Conservation (phyloP, 2,113 vertebrate species). For the crab-eating macaque (Macaca fascicularis) region DNA sequence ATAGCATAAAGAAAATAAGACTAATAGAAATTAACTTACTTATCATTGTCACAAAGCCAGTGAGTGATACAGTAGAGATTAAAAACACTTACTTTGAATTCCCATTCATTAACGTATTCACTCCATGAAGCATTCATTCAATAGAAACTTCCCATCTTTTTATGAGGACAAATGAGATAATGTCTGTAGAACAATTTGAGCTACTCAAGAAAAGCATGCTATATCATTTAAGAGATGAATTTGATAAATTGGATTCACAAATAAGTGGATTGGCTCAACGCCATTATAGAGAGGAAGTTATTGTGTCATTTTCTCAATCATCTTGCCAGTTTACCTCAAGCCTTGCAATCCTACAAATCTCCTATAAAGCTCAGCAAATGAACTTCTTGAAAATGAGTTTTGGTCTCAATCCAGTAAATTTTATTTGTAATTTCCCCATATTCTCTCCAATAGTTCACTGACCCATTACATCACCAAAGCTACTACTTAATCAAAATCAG, state of each 20-base stretch:
- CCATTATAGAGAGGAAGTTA: conserved; percentile 50
- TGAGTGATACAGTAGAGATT: conserved; percentile 54
- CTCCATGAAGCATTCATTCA: conserved; percentile 60
- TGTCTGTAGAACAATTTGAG: conserved; percentile 75
- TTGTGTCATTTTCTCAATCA: conserved; percentile 55
- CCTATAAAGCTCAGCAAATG: conserved; percentile 46
- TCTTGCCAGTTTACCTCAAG: conserved; percentile 65
- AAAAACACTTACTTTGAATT: conserved; percentile 66
- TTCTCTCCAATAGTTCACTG: conserved; percentile 53
- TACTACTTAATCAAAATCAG: conserved; percentile 42
- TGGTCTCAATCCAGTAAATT: conserved; percentile 70
- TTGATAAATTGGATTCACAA: conserved; percentile 65
- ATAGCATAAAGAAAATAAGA: conserved; percentile 54
- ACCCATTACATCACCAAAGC: conserved; percentile 61
- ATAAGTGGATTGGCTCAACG: conserved; percentile 47
- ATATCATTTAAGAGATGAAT: conserved; percentile 71
- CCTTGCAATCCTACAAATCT: conserved; percentile 15
- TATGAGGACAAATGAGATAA: conserved; percentile 79
- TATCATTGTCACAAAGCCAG: conserved; percentile 60
- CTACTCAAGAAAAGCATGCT: conserved; percentile 66
- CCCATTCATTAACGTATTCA: conserved; percentile 67
- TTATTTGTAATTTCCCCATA: conserved; percentile 60
- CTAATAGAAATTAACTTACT: conserved; percentile 58
- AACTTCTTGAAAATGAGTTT: conserved; percentile 60
- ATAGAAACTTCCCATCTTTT: conserved; percentile 64